phyloP scores from a whole-genome alignment of 2,888 invertebrate genomes.

The Parthenolecanium corni region DNA sequence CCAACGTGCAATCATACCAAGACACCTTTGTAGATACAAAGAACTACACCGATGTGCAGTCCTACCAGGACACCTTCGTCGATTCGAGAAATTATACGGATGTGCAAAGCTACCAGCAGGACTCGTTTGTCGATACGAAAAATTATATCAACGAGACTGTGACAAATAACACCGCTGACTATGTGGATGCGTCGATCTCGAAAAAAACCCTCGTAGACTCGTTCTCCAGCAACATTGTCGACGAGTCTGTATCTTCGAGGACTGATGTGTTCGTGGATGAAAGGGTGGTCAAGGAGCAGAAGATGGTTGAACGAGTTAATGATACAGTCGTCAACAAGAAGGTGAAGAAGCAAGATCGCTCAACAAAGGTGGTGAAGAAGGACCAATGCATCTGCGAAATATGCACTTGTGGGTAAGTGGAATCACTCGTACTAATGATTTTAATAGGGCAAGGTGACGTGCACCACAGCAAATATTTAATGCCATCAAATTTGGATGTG shows the following conservation, averaged over 20 bases:
- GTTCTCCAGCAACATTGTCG: conserved; percentile 4
- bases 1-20: not conserved
- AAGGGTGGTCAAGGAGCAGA: conserved; percentile 20
- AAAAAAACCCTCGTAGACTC: not conserved
- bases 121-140: no score
- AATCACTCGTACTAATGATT: no score
- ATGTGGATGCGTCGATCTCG: not conserved
- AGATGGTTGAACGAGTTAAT: conserved; percentile 22
- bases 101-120: no score
- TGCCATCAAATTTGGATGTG: no score
- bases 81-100: not conserved
- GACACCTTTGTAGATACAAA: not conserved
- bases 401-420: conserved; percentile 78
- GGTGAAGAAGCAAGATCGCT: not conserved
- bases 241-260: conserved; percentile 1
- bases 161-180: not conserved
- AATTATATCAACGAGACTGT: not conserved
- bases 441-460: no score
- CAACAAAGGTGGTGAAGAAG: conserved; percentile 38
- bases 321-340: conserved; percentile 16
- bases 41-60: not conserved
- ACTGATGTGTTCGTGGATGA: conserved; percentile 25
- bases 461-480: no score
- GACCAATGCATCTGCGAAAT: conserved; percentile 83
- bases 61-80: not conserved